These are phyloP conservation scores for Cepaea nemoralis DNA, from an alignment of 1,140 invertebrate genomes.

Conservation along the genomic window DNA sequence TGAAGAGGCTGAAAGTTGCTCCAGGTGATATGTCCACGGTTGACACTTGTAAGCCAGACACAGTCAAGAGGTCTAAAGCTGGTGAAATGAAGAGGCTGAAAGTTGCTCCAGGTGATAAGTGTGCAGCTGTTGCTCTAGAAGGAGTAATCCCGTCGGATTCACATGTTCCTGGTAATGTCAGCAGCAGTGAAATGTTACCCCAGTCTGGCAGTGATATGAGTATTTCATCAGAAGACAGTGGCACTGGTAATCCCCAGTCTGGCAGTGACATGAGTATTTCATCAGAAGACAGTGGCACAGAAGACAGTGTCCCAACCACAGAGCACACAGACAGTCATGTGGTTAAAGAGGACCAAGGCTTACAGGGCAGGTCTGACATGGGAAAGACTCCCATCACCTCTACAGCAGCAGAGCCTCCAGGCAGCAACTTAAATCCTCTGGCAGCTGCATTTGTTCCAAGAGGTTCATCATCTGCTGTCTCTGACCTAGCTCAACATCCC, in stretches of 20 bases:
- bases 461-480: not conserved
- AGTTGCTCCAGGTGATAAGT: not conserved
- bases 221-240: not conserved
- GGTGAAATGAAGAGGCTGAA: not conserved
- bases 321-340: not conserved
- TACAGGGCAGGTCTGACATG: not conserved
- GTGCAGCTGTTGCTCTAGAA: not conserved
- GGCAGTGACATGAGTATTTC: constrained; percentile 7
- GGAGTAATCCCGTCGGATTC: not conserved
- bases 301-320: not conserved
- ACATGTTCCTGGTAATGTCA: not conserved
- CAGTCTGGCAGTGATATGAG: not conserved
- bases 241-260: not conserved
- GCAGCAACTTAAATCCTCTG: not conserved
- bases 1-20: not conserved
- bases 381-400: not conserved
- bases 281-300: not conserved
- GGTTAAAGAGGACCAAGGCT: not conserved
- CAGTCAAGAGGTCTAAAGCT: not conserved
- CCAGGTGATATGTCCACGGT: not conserved
- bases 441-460: not conserved
- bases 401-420: not conserved
- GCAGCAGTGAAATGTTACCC: not conserved
- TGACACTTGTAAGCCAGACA: not conserved
- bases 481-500: not conserved